phyloP scores from a whole-genome alignment of 2,888 invertebrate species.

The Julus scanicus region DNA sequence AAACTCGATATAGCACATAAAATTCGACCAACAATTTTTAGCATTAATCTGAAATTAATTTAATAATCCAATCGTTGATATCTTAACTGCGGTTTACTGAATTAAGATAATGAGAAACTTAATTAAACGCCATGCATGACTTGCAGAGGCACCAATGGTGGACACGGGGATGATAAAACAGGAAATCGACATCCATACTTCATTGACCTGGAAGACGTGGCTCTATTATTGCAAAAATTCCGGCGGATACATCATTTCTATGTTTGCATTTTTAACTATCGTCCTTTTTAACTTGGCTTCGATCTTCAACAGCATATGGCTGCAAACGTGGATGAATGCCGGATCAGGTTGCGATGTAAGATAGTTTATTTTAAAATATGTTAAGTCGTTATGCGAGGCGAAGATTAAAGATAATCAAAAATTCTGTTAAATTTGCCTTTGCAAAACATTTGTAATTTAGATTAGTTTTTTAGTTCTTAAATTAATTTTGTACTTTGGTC shows the following conservation, averaged over 20 bases:
- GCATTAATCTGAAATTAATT: no score
- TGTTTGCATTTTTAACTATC: slow-evolving; percentile 51
- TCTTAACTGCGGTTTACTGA: no score
- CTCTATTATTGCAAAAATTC: slow-evolving; percentile 52
- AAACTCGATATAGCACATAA: no score
- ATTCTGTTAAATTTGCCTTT: no score
- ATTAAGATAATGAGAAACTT: not conserved
- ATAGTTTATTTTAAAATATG: no score
- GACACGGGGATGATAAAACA: slow-evolving; percentile 54
- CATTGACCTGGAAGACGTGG: slow-evolving; percentile 52
- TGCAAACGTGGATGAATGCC: slow-evolving; percentile 63
- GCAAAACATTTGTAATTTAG: no score
- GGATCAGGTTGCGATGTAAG: slow-evolving; percentile 42
- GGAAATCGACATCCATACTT: slow-evolving; percentile 52
- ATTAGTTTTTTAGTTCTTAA: no score
- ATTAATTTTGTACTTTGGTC: not conserved
- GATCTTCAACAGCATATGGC: slow-evolving; percentile 62
- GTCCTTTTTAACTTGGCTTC: slow-evolving; percentile 61
- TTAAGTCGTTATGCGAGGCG: not conserved
- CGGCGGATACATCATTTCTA: slow-evolving; percentile 52
- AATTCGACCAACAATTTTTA: no score
- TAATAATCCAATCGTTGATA: no score
- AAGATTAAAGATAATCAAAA: no score
- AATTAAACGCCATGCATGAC: not conserved
- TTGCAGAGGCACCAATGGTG: slow-evolving; percentile 54